Conservation (phyloP, 53 echinoderm and acorn worm genomes). For the Mesocentrotus franciscanus region DNA sequence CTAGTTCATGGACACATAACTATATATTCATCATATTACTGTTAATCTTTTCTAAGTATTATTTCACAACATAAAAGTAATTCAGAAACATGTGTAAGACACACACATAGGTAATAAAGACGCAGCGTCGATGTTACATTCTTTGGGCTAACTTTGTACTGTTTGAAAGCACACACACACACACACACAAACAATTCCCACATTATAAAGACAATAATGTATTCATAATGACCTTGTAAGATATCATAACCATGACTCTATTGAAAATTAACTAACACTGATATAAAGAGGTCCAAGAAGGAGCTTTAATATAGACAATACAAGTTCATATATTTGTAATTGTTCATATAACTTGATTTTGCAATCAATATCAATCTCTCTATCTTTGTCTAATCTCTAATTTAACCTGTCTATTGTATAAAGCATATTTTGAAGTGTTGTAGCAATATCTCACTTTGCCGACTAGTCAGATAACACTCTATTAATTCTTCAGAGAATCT, state of each 20-base stretch:
- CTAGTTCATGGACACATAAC: not conserved
- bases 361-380: not conserved
- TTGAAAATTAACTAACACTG: not conserved
- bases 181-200: not conserved
- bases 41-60: not conserved
- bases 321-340: not conserved
- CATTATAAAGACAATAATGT: constrained; percentile 2
- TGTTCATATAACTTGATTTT: not conserved
- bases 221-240: not conserved
- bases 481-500: not conserved
- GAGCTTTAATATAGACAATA: not conserved
- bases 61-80: not conserved
- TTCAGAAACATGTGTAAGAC: not conserved
- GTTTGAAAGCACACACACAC: not conserved
- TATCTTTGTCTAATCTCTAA: not conserved
- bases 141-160: constrained; percentile 9
- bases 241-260: not conserved
- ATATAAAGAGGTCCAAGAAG: not conserved
- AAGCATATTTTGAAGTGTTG: not conserved
- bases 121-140: not conserved
- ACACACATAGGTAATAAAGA: not conserved
- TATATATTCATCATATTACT: not conserved
- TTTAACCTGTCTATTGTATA: not conserved
- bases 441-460: not conserved
- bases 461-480: not conserved